These are phyloP conservation scores for Melopsittacus undulatus DNA, from an alignment of 2,797 vertebrate species.

Conservation along the genomic window DNA sequence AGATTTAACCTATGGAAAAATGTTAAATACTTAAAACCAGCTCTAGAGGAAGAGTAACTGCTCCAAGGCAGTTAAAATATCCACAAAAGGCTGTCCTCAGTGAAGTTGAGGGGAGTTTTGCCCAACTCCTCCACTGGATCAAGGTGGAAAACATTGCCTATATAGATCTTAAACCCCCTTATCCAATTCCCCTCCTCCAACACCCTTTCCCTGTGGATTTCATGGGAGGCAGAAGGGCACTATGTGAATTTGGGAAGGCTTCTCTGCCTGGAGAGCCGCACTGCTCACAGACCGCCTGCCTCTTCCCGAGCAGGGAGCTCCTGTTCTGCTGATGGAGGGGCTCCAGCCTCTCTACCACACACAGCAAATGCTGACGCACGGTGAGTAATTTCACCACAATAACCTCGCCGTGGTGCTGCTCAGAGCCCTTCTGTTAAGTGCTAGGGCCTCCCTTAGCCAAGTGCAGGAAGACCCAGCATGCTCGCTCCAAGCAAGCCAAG, in stretches of 20 bases:
- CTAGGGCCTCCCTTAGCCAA: constrained; percentile 18
- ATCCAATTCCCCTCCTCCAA: background rate
- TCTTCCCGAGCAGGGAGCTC: background rate
- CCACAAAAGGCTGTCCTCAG: background rate
- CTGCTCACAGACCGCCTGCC: background rate
- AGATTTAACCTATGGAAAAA: background rate
- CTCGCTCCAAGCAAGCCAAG: background rate
- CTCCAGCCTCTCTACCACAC: background rate
- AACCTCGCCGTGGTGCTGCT: background rate
- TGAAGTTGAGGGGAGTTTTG: background rate
- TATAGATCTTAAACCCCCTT: background rate
- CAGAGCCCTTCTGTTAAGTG: background rate
- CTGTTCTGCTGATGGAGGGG: background rate
- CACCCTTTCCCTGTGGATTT: background rate
- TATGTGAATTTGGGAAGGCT: accelerated
- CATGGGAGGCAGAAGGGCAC: background rate
- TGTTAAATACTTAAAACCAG: background rate
- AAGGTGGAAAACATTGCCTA: background rate
- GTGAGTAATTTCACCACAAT: background rate
- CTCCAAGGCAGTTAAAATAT: background rate
- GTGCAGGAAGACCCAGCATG: background rate
- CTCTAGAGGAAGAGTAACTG: background rate
- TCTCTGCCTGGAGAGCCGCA: accelerated
- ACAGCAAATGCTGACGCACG: background rate
- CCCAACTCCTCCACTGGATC: accelerated